A percentile compares a stretch with the other conserved stretches of the same genome.
Evolutionary conservation across 2,888 invertebrate species (phyloP).

Genomic region (Ernsta delagoae): DNA sequence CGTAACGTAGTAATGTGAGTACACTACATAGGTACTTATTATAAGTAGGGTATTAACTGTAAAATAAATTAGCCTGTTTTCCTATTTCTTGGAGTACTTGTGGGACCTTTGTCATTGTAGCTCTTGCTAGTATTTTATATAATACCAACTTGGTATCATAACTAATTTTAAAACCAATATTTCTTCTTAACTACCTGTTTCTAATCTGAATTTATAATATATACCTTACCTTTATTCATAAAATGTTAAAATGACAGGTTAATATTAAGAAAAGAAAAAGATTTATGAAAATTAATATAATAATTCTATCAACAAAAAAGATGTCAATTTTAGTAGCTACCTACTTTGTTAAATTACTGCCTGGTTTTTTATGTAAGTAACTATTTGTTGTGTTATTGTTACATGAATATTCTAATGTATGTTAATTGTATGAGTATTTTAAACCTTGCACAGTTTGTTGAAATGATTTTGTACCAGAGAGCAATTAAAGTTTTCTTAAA

Average conservation of each 20-base stretch:
- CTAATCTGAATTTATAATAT: slow-evolving; percentile 34
- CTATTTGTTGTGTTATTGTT: slow-evolving; percentile 55
- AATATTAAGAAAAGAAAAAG: slow-evolving; percentile 23
- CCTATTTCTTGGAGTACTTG: slow-evolving; percentile 68
- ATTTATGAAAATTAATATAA: slow-evolving; percentile 33
- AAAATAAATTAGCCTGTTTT: slow-evolving; percentile 50
- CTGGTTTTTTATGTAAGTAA: slow-evolving; percentile 46
- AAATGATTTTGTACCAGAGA: slow-evolving; percentile 68
- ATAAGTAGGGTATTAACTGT: slow-evolving; percentile 41
- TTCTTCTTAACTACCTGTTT: slow-evolving; percentile 43
- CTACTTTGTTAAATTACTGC: background rate
- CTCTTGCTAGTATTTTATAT: slow-evolving; percentile 45
- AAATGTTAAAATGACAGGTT: slow-evolving; percentile 28
- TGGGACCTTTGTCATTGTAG: slow-evolving; percentile 75
- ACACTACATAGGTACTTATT: too few relatives aligned
- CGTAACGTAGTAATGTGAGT: slow-evolving; percentile 25
- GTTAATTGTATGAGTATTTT: slow-evolving; percentile 59
- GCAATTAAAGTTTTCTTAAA: slow-evolving; percentile 64
- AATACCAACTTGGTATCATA: slow-evolving; percentile 35
- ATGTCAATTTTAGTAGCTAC: slow-evolving; percentile 67
- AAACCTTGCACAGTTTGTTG: slow-evolving; percentile 57
- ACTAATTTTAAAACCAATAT: slow-evolving; percentile 45
- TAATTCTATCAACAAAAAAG: slow-evolving; percentile 10
- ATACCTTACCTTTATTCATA: slow-evolving; percentile 27
- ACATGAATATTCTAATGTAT: slow-evolving; percentile 55